Evolutionary conservation across 1,140 invertebrate species (phyloP).

Genomic region (Ericerus pela): DNA sequence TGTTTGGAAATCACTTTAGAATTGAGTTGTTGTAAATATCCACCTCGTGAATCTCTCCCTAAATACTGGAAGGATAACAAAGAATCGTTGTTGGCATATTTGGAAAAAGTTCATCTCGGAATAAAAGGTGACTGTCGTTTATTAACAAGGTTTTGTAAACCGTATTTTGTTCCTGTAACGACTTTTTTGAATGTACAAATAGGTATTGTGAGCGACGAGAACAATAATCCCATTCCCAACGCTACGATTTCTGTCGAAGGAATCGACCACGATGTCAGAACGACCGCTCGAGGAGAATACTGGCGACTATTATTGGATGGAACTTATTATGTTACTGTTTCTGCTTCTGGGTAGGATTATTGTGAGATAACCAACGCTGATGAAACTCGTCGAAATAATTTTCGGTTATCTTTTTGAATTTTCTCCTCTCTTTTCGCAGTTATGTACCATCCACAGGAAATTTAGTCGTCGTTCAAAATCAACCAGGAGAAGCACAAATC

Average conservation of each 20-base stretch:
- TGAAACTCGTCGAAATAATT: too few species aligned
- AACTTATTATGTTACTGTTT: slow-evolving; percentile 51
- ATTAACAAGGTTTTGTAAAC: slow-evolving; percentile 13
- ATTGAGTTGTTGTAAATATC: slow-evolving; percentile 91
- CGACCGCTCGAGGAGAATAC: slow-evolving; percentile 63
- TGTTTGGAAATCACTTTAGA: slow-evolving; percentile 96
- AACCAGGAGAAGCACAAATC: background rate
- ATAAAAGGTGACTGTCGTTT: slow-evolving; percentile 45
- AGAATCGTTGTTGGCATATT: slow-evolving; percentile 66
- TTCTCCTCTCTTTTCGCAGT: background rate
- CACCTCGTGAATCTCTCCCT: slow-evolving; percentile 47
- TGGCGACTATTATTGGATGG: slow-evolving; percentile 74
- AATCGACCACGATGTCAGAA: slow-evolving; percentile 56
- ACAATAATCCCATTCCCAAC: slow-evolving; percentile 41
- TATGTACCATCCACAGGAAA: background rate
- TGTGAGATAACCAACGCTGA: too few species aligned
- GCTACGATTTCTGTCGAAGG: slow-evolving; percentile 54
- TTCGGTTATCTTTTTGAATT: too few species aligned
- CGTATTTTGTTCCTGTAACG: background rate
- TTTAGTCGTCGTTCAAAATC: background rate
- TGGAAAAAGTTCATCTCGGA: slow-evolving; percentile 74
- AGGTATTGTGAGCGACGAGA: slow-evolving; percentile 41
- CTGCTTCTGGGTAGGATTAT: slow-evolving; percentile 51
- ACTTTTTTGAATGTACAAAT: slow-evolving; percentile 20
- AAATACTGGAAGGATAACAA: slow-evolving; percentile 77